A percentile compares a stretch with the other conserved stretches of the same genome.
Conservation (phyloP, 1,140 invertebrate genomes). For the Coenobita brevimanus region DNA sequence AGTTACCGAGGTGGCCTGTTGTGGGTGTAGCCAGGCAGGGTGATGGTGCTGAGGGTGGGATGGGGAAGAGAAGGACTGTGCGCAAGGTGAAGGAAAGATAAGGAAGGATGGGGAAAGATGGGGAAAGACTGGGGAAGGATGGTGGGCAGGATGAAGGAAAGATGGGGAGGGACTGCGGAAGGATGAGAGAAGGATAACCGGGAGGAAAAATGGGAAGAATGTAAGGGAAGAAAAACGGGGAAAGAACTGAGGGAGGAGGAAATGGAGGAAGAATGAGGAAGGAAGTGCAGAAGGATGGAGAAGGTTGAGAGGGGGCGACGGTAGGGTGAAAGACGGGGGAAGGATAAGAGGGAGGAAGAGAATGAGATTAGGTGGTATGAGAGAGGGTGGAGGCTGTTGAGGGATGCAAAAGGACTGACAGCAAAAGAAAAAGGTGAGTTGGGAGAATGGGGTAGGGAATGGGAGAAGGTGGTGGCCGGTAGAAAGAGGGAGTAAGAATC, state of each 20-base stretch:
- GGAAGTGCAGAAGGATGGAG: too few species aligned
- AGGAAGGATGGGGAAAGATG: neutral
- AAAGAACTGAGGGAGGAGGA: too few species aligned
- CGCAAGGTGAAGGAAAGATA: neutral
- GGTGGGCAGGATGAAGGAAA: neutral
- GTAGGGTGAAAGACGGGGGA: too few species aligned
- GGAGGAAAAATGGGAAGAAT: too few species aligned
- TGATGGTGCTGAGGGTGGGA: neutral
- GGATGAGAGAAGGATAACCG: too few species aligned
- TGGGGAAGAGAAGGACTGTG: neutral
- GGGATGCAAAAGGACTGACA: neutral
- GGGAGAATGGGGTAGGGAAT: neutral
- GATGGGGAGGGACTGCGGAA: too few species aligned
- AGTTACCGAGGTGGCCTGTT: conserved; percentile 21
- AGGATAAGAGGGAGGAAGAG: neutral
- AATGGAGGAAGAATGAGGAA: too few species aligned
- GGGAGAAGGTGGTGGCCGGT: neutral
- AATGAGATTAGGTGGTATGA: neutral
- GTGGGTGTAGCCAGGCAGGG: conserved; percentile 15
- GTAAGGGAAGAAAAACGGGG: too few species aligned
- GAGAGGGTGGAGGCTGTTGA: neutral
- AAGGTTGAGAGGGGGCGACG: too few species aligned
- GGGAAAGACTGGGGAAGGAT: neutral
- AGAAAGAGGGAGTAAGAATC: neutral
- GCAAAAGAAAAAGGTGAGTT: neutral